Conservation (phyloP, 2,797 vertebrate species). For the Clangula hyemalis region DNA sequence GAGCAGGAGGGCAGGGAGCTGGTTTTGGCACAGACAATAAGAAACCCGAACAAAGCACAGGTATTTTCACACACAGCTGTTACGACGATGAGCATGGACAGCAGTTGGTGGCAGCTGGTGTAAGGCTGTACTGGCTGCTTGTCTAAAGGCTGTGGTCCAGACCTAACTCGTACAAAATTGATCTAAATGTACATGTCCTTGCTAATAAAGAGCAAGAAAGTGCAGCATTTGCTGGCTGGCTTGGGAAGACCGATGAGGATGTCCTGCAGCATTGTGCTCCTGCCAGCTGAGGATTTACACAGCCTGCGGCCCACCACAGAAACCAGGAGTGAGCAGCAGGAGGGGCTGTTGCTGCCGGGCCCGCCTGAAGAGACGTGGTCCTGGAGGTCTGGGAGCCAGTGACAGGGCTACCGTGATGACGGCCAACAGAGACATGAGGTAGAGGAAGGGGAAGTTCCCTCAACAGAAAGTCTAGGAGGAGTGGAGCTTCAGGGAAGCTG, state of each 20-base stretch:
- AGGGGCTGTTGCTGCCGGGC: neutral
- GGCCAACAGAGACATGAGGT: neutral
- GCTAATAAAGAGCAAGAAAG: neutral
- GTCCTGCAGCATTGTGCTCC: neutral
- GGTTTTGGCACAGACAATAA: neutral
- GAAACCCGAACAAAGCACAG: neutral
- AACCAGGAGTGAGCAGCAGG: neutral
- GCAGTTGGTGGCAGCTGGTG: neutral
- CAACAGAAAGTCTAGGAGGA: neutral
- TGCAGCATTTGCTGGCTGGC: neutral
- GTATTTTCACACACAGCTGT: neutral
- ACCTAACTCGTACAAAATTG: neutral
- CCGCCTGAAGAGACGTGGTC: neutral
- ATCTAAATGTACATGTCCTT: neutral
- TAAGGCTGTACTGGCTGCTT: neutral
- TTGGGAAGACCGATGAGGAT: neutral
- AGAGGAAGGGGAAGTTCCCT: neutral
- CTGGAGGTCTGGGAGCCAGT: neutral
- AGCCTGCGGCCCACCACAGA: neutral
- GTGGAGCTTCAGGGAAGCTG: neutral
- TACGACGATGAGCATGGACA: neutral
- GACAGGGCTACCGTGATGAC: rapidly evolving
- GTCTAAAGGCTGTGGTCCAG: neutral
- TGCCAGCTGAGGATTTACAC: neutral
- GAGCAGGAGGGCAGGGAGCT: neutral